Percentiles rank a stretch among this genome's conserved stretches.
phyloP scores from a whole-genome alignment of 2,113 vertebrate species.

The Ptychochromis oligacanthus region DNA sequence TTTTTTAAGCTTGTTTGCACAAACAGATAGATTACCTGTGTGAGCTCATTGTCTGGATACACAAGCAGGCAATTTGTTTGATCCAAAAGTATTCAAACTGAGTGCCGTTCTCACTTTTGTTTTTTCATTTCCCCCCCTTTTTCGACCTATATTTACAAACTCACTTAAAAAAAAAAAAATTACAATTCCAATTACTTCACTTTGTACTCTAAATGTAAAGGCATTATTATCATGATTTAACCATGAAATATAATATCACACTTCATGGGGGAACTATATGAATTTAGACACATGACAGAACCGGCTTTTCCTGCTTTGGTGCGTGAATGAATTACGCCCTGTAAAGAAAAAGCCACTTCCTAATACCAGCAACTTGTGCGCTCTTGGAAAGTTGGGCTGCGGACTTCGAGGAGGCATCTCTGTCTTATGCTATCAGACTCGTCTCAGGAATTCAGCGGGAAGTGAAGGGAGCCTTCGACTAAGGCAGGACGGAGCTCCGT shows the following conservation, averaged over 20 bases:
- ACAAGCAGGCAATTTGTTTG: background rate
- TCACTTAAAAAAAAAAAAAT: too few relatives aligned
- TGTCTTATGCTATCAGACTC: conserved; percentile 28
- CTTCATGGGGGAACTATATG: background rate
- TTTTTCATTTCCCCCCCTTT: background rate
- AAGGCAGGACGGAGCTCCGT: conserved; percentile 22
- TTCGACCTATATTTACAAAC: background rate
- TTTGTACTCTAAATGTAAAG: background rate
- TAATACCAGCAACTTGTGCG: conserved; percentile 49
- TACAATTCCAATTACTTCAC: background rate
- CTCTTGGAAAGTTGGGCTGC: conserved; percentile 62
- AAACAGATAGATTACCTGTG: background rate
- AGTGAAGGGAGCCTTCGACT: conserved; percentile 28
- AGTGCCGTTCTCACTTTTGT: background rate
- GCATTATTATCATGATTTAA: too few relatives aligned
- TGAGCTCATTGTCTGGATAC: background rate
- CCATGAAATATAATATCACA: background rate
- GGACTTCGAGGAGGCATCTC: conserved; percentile 57
- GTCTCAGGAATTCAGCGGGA: conserved; percentile 57
- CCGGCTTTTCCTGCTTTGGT: background rate
- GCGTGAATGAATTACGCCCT: conserved; percentile 21
- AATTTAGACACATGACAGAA: background rate
- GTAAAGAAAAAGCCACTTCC: conserved; percentile 50
- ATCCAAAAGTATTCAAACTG: background rate
- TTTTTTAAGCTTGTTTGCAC: conserved; percentile 5